Conservation (phyloP, 2,797 vertebrate genomes). For the Sylvilagus floridanus region DNA sequence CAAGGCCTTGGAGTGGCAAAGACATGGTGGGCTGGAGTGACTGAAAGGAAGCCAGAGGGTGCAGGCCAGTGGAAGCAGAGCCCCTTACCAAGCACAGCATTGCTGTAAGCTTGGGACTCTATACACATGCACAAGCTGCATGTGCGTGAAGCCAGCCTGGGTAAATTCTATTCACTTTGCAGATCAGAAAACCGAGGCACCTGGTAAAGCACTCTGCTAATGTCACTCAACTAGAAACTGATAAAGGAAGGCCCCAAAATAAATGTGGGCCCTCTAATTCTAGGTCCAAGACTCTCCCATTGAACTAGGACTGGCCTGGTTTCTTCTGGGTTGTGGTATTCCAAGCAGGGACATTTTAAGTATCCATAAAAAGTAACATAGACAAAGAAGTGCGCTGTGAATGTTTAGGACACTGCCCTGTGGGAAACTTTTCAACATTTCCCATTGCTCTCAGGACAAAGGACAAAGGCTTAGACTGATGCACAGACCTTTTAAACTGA, state of each 20-base stretch:
- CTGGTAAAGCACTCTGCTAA: not conserved
- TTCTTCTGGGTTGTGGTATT: not conserved
- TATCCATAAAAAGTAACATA: not conserved
- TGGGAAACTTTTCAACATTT: not conserved
- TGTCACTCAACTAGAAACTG: not conserved
- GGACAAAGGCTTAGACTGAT: not conserved
- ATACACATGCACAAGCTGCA: rapidly evolving
- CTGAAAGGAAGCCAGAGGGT: not conserved
- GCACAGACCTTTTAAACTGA: not conserved
- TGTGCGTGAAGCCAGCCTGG: not conserved
- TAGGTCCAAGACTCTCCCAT: not conserved
- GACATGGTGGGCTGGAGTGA: not conserved
- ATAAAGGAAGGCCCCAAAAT: not conserved
- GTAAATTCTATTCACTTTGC: not conserved
- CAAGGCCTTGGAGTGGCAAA: not conserved
- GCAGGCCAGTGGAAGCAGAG: not conserved
- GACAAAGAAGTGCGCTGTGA: not conserved
- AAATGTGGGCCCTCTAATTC: not conserved
- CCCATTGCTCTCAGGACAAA: not conserved
- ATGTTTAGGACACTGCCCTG: not conserved
- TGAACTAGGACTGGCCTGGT: not conserved
- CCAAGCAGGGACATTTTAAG: not conserved
- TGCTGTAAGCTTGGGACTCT: not conserved
- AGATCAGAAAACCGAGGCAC: not conserved
- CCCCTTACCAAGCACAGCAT: not conserved